Conservation (phyloP, 1,140 invertebrate genomes). For the Protaetia brevitarsis region DNA sequence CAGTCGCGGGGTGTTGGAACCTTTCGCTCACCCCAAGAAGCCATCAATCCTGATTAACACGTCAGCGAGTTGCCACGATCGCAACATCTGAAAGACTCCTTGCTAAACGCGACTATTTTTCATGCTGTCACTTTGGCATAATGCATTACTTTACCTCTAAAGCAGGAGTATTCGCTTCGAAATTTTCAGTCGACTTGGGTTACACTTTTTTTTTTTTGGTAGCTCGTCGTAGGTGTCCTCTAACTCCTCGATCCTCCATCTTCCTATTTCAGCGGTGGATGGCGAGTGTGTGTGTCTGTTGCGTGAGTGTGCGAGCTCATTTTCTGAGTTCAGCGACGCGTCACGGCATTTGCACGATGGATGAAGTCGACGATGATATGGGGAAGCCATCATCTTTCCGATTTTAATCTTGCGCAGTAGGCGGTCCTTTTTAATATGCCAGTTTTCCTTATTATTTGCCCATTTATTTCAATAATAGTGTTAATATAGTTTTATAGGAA, state of each 20-base stretch:
- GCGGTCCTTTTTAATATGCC: slow-evolving; percentile 6
- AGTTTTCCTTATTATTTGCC: not conserved
- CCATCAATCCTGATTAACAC: slow-evolving; percentile 30
- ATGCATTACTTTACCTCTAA: slow-evolving; percentile 32
- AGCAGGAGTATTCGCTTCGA: not conserved
- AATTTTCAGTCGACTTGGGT: not conserved
- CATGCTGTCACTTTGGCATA: slow-evolving; percentile 38
- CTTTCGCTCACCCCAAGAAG: slow-evolving; percentile 1
- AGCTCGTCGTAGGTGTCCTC: not conserved
- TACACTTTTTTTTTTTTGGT: slow-evolving; percentile 8
- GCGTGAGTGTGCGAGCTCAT: not conserved
- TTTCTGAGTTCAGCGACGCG: slow-evolving; percentile 10
- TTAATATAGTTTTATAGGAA: slow-evolving; percentile 10
- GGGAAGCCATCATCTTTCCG: slow-evolving; percentile 14
- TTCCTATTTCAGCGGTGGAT: not conserved
- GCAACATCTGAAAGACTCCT: slow-evolving; percentile 25
- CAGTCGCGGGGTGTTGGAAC: not conserved
- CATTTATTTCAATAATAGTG: slow-evolving; percentile 17
- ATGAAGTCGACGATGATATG: not conserved
- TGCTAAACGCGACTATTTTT: slow-evolving; percentile 37
- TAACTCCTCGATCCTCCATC: not conserved
- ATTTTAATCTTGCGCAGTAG: slow-evolving; percentile 4
- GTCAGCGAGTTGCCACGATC: slow-evolving; percentile 20
- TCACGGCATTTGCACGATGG: not conserved
- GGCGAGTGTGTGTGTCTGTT: not conserved